phyloP scores from a whole-genome alignment of 2,113 vertebrate species.

The Actenoides lindsayi region DNA sequence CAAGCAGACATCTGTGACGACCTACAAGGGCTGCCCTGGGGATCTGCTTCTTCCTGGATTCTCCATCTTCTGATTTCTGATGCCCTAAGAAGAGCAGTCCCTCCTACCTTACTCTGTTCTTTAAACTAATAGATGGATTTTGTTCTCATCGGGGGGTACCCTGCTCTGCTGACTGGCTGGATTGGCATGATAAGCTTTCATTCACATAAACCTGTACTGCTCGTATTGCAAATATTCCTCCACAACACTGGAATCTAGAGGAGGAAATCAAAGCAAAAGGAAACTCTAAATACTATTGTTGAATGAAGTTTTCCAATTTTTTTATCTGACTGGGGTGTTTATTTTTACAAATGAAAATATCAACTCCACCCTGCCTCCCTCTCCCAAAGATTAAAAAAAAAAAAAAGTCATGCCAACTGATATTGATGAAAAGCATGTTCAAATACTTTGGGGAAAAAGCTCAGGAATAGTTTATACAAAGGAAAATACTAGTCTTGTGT shows the following conservation, averaged over 20 bases:
- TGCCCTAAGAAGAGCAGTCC: not conserved
- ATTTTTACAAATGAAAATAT: conserved; percentile 55
- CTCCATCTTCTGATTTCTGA: not conserved
- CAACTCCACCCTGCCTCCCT: not conserved
- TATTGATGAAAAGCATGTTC: conserved; percentile 20
- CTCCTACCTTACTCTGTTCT: not conserved
- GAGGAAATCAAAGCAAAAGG: conserved; percentile 18
- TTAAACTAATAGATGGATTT: not conserved
- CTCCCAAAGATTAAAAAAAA: not conserved
- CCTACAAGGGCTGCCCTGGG: not conserved
- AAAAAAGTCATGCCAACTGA: not conserved
- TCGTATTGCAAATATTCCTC: not conserved
- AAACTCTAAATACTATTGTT: conserved; percentile 11
- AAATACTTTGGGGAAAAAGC: not conserved
- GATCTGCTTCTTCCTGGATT: not conserved
- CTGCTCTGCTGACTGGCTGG: not conserved
- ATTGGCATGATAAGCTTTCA: not conserved
- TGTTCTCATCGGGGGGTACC: not conserved
- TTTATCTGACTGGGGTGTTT: not conserved
- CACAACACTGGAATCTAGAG: not conserved
- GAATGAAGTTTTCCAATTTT: conserved; percentile 2
- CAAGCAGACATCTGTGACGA: not conserved
- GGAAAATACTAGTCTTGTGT: conserved; percentile 2
- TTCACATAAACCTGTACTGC: not conserved
- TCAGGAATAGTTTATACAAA: not conserved